Base-by-base conservation (phyloP, 2,113 vertebrate species). In the Myotis lucifugus region DNA sequence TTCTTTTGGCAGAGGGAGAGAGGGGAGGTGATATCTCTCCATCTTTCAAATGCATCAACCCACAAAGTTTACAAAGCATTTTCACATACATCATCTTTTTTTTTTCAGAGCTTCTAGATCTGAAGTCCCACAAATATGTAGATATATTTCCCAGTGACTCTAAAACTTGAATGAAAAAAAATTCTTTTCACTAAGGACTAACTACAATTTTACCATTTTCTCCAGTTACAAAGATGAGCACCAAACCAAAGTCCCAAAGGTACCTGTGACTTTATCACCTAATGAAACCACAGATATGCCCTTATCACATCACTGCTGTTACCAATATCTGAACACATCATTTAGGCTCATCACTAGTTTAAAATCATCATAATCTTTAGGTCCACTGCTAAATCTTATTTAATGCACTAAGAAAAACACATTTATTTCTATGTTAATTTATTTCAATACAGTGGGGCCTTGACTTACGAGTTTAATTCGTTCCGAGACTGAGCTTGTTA, bases 151-250 rank as follows among this genome's bases (percentile, higher is more conserved):
- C 40, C n/a, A 23, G 72, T 18, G 13, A 85, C 34, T 50, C 10
- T 77, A 27, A 79, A 67, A 14, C 19, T 90, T 93, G 12, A 76
- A 61, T 61, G 27, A 12, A 61, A 12, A 12, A 54, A 40, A 42
- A 37, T 14, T 15, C 40, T 23, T 79, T 82, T 42, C 29, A 19
- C 52, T 90, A 66, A 85, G 12, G 19, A 46, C 9, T 70, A 61
- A 69, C 21, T 90, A 74, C 73, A 90, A 76, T 74, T 81, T 81
- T 52, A 54, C 8, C 77, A 32, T 83, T 89, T 88, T 87, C n/a
- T 54, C 64, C 25, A 50, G 2, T 83, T 52, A 72, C 46, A 10
- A 91, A 70, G 70, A 3, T 40, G 83, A 69, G 23, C 32, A 72
- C 61, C 23, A 77, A 87, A 70, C 23, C 76, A 40, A 29, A 37